Evolutionary conservation across 1,140 invertebrate species (phyloP), one percentile per base, ranked within the genome.

Genomic region (Paramacrobiotus metropolitanus): DNA sequence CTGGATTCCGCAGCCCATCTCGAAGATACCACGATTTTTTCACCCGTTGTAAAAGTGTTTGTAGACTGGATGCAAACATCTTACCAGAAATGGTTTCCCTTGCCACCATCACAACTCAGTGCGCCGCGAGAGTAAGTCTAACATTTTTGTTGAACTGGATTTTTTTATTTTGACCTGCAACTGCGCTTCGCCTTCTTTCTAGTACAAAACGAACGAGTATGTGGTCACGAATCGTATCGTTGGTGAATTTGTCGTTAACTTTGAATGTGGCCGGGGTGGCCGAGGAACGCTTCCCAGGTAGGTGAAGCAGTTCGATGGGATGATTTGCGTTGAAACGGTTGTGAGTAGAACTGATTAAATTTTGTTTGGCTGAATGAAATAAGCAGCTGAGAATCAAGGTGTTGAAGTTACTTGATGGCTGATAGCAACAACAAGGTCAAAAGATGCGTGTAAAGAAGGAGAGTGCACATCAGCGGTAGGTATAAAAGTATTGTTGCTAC

Each of bases 31-130:
- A 55, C 4, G 4, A 55, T 28, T 24, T 24, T 55, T 15, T 55
- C 48, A 55, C 48, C 48, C 24, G 15, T 24, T 28, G 48, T 55
- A 15, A 55, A 55, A 24, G 48, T 55, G 15, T 55, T 55, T 24
- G 48, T 55, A 4, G 48, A 55, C 4, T 55, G 48, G 48, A 55
- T 55, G 15, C 15, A 55, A 24, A 20, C 48, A 9, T 55, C 48
- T 24, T 55, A 55, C 24, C 48, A 55, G 48, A 55, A 55, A 24
- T 55, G 48, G 48, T 55, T 55, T 28, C 48, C 48, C 4, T 24
- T 55, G 15, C 9, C 15, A 15, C 48, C 48, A 28, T 55, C 48
- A 20, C 48, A 20, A 15, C 24, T 55, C 15, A 55, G 48, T 24
- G 48, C 48, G 9, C 48, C 48, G 15, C 15, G 28, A 55, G 48